A percentile compares a stretch with the other conserved stretches of the same genome.
These are phyloP conservation scores for Leptocoma aspasia DNA, from an alignment of 2,113 vertebrate genomes.

Conservation along the genomic window DNA sequence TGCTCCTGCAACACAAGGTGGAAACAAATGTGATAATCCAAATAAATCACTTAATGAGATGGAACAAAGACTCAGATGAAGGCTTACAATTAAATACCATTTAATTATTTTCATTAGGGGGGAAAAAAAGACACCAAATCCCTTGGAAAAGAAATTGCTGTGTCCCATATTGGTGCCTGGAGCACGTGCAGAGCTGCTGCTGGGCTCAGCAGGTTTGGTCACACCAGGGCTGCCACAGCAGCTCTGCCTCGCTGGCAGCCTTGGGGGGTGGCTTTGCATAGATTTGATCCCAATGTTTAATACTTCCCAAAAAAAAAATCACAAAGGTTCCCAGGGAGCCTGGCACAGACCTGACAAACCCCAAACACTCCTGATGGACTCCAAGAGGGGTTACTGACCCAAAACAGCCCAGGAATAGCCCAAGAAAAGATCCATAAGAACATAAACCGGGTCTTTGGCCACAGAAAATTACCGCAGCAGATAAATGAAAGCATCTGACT, in stretches of 20 bases:
- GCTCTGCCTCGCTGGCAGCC: neutral
- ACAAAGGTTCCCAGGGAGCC: neutral
- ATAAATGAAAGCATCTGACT: neutral
- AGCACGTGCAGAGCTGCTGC: neutral
- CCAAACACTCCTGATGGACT: neutral
- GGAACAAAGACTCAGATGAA: neutral
- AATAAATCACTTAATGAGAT: slow-evolving; percentile 27
- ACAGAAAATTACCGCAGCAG: neutral
- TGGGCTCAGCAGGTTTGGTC: neutral
- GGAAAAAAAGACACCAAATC: neutral
- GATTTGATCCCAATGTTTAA: neutral
- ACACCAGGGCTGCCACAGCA: neutral
- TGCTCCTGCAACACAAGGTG: neutral
- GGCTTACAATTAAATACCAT: slow-evolving; percentile 38
- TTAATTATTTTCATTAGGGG: slow-evolving; percentile 53
- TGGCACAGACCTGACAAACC: neutral
- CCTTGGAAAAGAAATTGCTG: neutral
- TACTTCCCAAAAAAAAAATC: neutral
- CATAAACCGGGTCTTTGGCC: neutral
- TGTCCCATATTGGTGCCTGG: neutral
- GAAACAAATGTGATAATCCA: neutral
- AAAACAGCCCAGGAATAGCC: neutral
- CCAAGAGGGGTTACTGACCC: neutral
- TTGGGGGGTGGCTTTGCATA: neutral
- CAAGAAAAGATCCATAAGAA: neutral